Evolutionary conservation across 2,797 vertebrate genomes (phyloP).

Genomic region (Rhodeus uyekii): DNA sequence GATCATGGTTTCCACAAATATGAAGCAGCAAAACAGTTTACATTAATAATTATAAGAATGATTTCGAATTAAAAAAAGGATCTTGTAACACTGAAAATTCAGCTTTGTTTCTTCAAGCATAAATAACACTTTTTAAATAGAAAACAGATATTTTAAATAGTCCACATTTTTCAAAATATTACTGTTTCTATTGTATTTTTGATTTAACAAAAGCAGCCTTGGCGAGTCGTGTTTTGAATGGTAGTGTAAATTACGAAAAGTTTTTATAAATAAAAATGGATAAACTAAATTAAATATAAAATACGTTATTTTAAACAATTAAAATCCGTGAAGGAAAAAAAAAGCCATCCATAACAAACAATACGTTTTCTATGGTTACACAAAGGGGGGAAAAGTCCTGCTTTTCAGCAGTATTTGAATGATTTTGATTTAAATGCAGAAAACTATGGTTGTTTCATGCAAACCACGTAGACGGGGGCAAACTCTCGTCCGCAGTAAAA

Average conservation of each 20-base stretch:
- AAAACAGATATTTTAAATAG: background rate
- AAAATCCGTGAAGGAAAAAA: background rate
- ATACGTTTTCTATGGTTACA: background rate
- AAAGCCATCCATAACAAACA: background rate
- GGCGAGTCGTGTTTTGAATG: background rate
- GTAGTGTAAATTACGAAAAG: too few species aligned
- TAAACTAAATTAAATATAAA: too few species aligned
- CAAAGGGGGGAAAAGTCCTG: background rate
- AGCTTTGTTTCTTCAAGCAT: background rate
- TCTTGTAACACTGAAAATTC: too few species aligned
- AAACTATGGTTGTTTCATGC: background rate
- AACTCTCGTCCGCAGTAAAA: background rate
- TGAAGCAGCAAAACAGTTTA: background rate
- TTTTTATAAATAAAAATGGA: too few species aligned
- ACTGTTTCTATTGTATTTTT: background rate
- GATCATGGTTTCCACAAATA: background rate
- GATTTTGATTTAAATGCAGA: constrained; percentile 6
- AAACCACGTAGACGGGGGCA: background rate
- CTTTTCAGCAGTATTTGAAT: constrained; percentile 1
- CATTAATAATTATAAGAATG: background rate
- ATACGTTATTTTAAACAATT: background rate
- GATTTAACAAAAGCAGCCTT: background rate
- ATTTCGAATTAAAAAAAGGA: too few species aligned
- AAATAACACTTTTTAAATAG: background rate
- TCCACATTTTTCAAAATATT: background rate